Evolutionary conservation across 2,888 invertebrate genomes (phyloP), one percentile per base, ranked within the genome.

Genomic region (Pheosia gnoma): DNA sequence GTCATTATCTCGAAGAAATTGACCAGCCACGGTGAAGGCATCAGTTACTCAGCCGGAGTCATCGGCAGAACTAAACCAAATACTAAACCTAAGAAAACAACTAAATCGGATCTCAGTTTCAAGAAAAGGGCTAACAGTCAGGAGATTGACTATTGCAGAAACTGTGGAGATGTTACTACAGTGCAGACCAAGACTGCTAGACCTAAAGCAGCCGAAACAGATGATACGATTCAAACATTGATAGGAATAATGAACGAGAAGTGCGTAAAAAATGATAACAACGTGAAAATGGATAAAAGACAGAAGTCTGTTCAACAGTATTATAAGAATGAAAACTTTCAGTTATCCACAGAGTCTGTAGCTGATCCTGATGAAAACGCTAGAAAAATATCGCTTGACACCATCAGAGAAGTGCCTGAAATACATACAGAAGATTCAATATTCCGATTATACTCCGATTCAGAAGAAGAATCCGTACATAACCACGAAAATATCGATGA

Each of bases 301-400:
- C 11, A 60, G 0, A 74, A 79, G 59, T 62, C 68, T 0, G 61
- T 92, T 0, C 80, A 87, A 52, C 87, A 93, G 57, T 86, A 86
- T 69, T 93, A 88, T 61, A 89, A 78, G 70, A 93, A 93, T 55
- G 87, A 91, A 66, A 88, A 89, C 51, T 93, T 88, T 52, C 53
- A 68, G 10, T 65, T 60, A 45, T 82, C 85, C 0, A 75, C 85
- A 0, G 85, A 86, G 58, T 90, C 90, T 3, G 54, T 85, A 0
- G 76, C 82, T 54, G 79, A 78, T 0, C 63, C 72, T 0, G 75
- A 74, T 53, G 75, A 66, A 39, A 68, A 64, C 36, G 65, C 72
- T 4, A 86, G 75, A 62, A 87, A 82, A 60, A 60, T 68, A 11
- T 79, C 79, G 3, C 67, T 93, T 4, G 84, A 86, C 38, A 85